A percentile compares a stretch with the other conserved stretches of the same genome.
phyloP scores from a whole-genome alignment of 1,140 invertebrate species.

The Ooceraea biroi region DNA sequence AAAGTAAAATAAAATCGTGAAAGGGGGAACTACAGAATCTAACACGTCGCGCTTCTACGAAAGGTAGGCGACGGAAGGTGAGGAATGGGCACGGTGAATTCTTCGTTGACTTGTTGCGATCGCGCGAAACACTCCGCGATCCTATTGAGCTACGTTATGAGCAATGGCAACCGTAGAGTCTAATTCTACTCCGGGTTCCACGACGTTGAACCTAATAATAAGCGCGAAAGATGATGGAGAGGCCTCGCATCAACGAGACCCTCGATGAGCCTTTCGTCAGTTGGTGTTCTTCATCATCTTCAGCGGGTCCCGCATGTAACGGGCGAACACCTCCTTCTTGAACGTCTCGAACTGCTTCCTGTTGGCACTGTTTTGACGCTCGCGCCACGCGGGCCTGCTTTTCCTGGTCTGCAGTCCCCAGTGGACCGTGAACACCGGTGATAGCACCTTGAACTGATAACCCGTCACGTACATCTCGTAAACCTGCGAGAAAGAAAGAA shows the following conservation, averaged over 20 bases:
- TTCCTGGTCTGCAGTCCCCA: constrained; percentile 94
- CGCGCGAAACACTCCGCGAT: constrained; percentile 28
- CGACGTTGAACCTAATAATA: constrained; percentile 18
- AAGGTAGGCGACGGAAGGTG: not conserved
- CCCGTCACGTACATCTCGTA: constrained; percentile 97
- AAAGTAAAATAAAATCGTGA: not conserved
- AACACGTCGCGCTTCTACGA: not conserved
- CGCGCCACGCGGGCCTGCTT: constrained; percentile 92
- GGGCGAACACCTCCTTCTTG: constrained; percentile 93
- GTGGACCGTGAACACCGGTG: constrained; percentile 96
- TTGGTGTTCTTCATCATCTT: constrained; percentile 86
- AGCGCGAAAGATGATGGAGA: constrained; percentile 49
- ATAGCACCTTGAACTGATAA: constrained; percentile 95
- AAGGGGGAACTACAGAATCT: not conserved
- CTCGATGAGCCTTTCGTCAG: constrained; percentile 68
- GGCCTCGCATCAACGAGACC: constrained; percentile 45
- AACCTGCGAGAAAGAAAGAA: constrained; percentile 88
- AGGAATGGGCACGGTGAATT: constrained; percentile 12
- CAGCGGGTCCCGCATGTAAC: constrained; percentile 90
- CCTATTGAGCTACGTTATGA: constrained; percentile 50
- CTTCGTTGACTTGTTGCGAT: constrained; percentile 47
- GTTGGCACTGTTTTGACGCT: constrained; percentile 94
- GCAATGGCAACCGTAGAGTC: constrained; percentile 19
- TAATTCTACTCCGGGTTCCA: constrained; percentile 40
- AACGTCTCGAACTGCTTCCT: constrained; percentile 93